These are phyloP conservation scores for Platysternon megacephalum DNA, from an alignment of 2,113 vertebrate species.

Conservation along the genomic window DNA sequence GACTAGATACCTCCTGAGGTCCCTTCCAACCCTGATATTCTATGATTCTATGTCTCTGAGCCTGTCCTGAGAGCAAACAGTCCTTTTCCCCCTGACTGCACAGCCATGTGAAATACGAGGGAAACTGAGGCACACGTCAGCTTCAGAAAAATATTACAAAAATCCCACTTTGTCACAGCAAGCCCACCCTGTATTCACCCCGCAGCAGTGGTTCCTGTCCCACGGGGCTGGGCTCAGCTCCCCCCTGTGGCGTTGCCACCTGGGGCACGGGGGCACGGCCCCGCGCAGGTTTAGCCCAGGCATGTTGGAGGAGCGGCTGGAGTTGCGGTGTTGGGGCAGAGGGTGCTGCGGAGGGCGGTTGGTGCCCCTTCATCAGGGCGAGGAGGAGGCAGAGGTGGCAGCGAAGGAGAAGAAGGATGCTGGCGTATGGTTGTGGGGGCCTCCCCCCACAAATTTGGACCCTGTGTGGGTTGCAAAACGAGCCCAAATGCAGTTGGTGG, in stretches of 20 bases:
- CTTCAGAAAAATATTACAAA: background rate
- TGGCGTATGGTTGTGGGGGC: background rate
- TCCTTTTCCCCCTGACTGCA: background rate
- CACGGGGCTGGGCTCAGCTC: background rate
- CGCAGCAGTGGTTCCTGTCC: background rate
- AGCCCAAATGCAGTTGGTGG: background rate
- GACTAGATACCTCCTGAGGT: too few relatives aligned
- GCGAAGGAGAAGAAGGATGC: background rate
- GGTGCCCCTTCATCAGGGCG: too few relatives aligned
- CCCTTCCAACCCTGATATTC: too few relatives aligned
- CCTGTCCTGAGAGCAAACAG: background rate
- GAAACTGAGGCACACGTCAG: background rate
- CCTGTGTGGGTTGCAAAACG: background rate
- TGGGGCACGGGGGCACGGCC: background rate
- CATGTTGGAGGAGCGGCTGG: background rate
- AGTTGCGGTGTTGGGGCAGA: background rate
- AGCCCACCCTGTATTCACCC: background rate
- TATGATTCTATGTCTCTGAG: too few relatives aligned
- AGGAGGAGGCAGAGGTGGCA: background rate
- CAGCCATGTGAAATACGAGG: background rate
- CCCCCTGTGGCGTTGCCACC: background rate
- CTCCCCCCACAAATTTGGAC: background rate
- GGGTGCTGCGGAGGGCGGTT: background rate
- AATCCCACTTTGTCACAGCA: background rate
- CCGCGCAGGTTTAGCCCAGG: rapidly evolving